phyloP scores from a whole-genome alignment of 2,113 vertebrate genomes.

The Thryonomys swinderianus region DNA sequence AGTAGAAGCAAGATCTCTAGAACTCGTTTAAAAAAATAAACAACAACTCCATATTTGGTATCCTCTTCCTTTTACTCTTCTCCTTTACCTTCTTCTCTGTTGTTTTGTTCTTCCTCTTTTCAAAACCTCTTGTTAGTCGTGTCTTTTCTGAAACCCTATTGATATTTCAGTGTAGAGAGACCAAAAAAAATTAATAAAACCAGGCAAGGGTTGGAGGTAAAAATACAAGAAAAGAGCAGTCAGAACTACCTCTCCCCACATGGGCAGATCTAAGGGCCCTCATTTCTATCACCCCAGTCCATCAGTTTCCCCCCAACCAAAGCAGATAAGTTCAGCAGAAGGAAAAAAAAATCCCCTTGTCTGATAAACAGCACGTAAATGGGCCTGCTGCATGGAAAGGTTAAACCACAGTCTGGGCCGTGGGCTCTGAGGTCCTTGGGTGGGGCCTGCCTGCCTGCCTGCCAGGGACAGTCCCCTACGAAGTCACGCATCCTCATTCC shows the following conservation, averaged over 20 bases:
- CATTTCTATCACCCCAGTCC: slow-evolving; percentile 56
- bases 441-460: slow-evolving; percentile 56
- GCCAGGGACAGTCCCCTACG: slow-evolving; percentile 11
- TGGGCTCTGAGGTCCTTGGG: slow-evolving; percentile 66
- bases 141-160: slow-evolving; percentile 35
- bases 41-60: neutral
- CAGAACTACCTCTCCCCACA: slow-evolving; percentile 32
- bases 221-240: slow-evolving; percentile 45
- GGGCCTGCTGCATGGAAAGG: slow-evolving; percentile 71
- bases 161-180: neutral
- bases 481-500: neutral
- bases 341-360: slow-evolving; percentile 77
- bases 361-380: slow-evolving; percentile 68
- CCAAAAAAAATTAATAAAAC: slow-evolving; percentile 45
- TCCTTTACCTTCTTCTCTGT: slow-evolving; percentile 24
- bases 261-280: slow-evolving; percentile 57
- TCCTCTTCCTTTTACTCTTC: slow-evolving; percentile 35
- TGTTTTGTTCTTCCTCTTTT: slow-evolving; percentile 51
- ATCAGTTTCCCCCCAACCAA: slow-evolving; percentile 69
- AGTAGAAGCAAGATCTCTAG: slow-evolving; percentile 51
- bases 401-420: slow-evolving; percentile 79
- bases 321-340: slow-evolving; percentile 54
- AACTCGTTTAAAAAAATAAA: neutral
- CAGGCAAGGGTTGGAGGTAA: neutral
- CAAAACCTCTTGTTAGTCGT: slow-evolving; percentile 45